Conservation (phyloP, 64 coral and sea anemone genomes). For the Pocillopora damicornis region DNA sequence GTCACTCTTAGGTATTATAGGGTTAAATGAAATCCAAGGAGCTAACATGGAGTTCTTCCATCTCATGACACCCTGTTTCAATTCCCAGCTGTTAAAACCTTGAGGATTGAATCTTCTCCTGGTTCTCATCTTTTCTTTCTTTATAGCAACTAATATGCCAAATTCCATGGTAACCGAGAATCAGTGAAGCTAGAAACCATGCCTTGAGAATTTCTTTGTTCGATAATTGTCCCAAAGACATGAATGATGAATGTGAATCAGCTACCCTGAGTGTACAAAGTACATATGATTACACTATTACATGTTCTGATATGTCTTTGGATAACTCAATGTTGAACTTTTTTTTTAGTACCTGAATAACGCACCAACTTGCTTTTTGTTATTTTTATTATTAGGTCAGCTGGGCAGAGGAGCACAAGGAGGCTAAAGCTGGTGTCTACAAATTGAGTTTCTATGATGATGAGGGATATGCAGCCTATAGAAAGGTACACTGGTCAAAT, state of each 20-base stretch:
- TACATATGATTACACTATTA: neutral
- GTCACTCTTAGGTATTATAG: too few species aligned
- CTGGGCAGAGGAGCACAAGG: conserved; percentile 84
- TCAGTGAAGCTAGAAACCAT: neutral
- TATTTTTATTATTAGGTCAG: conserved; percentile 60
- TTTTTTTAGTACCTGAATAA: neutral
- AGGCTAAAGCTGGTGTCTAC: conserved; percentile 81
- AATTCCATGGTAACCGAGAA: too few species aligned
- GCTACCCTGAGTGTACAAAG: conserved; percentile 12
- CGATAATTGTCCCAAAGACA: neutral
- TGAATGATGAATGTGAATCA: conserved; percentile 40
- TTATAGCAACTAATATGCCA: too few species aligned
- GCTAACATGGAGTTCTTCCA: too few species aligned
- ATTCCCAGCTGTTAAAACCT: too few species aligned
- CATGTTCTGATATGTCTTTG: neutral
- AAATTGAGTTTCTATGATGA: conserved; percentile 90
- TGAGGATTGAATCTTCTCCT: too few species aligned
- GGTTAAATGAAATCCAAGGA: too few species aligned
- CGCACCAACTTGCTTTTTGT: neutral
- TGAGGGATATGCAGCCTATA: conserved; percentile 86
- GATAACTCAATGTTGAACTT: neutral
- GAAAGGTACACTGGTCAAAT: conserved; percentile 65
- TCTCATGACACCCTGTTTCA: too few species aligned
- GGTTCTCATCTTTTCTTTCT: too few species aligned
- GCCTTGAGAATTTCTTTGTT: neutral